A percentile compares a stretch with the other conserved stretches of the same genome.
phyloP scores from a whole-genome alignment of 2,113 vertebrate species.

The Ophiodon elongatus region DNA sequence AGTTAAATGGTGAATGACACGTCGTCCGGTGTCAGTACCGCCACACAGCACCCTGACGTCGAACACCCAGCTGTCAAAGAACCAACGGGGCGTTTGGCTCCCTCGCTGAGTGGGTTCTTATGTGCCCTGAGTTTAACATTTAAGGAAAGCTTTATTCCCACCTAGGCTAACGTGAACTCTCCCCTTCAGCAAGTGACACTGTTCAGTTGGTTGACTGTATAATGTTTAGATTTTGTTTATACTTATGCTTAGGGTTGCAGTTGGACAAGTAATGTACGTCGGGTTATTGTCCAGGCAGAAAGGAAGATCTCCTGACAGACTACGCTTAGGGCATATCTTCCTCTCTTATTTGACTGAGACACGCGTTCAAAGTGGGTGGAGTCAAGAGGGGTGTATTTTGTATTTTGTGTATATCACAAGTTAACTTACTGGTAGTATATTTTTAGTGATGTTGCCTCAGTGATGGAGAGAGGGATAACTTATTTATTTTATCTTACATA shows the following conservation, averaged over 20 bases:
- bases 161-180: neutral
- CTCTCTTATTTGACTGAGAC: rapidly evolving
- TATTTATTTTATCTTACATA: neutral
- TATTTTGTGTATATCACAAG: neutral
- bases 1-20: conserved; percentile 41
- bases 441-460: neutral
- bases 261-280: no score
- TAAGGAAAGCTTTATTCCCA: conserved; percentile 11
- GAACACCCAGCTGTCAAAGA: conserved; percentile 64
- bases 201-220: neutral
- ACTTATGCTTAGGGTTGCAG: neutral
- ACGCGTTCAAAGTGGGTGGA: neutral
- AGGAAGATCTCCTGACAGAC: conserved; percentile 11
- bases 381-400: neutral
- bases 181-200: rapidly evolving
- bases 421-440: neutral
- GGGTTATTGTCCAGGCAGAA: neutral
- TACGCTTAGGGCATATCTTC: neutral
- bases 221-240: rapidly evolving
- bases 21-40: conserved; percentile 22
- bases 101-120: rapidly evolving
- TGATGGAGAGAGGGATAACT: no score
- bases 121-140: neutral
- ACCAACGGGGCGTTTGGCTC: neutral
- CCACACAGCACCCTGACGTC: neutral